Evolutionary conservation across 2,888 invertebrate genomes (phyloP), one percentile per base, ranked within the genome.

Genomic region (Imbricaverruca yamaguchii): DNA sequence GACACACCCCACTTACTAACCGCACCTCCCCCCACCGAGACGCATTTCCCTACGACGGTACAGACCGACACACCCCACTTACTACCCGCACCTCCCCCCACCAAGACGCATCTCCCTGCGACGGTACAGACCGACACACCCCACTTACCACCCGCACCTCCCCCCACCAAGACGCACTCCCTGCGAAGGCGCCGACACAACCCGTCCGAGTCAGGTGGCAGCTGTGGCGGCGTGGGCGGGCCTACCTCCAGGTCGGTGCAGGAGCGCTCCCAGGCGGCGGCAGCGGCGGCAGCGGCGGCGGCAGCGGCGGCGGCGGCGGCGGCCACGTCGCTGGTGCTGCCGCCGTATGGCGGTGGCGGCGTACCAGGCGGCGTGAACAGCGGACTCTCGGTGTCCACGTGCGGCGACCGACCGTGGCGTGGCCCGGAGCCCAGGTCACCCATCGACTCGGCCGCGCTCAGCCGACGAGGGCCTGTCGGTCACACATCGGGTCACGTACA

Each of bases 261-360:
- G n/a, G 74, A 63, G 39, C 74, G 67, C 13, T 61, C 65, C 57
- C 80, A 74, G 53, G 53, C 74, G 74, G 55, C 82, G 74, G 78
- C 79, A 80, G 82, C 61, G 57, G 82, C 81, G 61, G 82, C 81
- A 13, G 69, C 69, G 23, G 67, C 67, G 15, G 69, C 39, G 57
- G 82, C 81, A 61, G 82, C 81, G 39, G 69, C 69, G 23, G 67
- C 67, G 15, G 69, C 39, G 39, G 61, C 82, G 74, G 78, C 79
- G 81, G 82, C 61, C 57, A 57, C 57, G 13, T 56, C 79, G 13
- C 23, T 23, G 57, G 57, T 25, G 79, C 57, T 57, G 57, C 82
- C 81, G 67, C 82, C 81, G 87, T 95, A 95, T 0, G 95, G 94
- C 39, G 95, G 94, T 25, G 95, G 95, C 74, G 95, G 95, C n/a